phyloP scores from a whole-genome alignment of 2,797 vertebrate genomes.

The Peromyscus attwateri region DNA sequence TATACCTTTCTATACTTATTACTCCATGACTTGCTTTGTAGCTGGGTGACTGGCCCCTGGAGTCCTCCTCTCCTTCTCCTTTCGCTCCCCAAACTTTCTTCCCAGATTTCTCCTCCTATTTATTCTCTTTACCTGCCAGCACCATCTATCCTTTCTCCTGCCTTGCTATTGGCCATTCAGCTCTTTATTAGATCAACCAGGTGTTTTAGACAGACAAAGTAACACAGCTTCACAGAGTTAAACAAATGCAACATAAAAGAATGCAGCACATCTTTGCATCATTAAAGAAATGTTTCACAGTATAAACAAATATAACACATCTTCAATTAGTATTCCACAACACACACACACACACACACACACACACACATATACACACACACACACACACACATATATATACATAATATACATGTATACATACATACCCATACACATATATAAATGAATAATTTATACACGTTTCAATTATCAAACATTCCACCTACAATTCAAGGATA shows the following conservation, averaged over 20 bases:
- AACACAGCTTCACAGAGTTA: neutral
- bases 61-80: neutral
- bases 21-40: neutral
- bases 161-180: neutral
- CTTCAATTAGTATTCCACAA: neutral
- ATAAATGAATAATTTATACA: neutral
- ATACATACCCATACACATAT: neutral
- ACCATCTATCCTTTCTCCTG: neutral
- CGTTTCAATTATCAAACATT: neutral
- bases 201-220: neutral
- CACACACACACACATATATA: neutral
- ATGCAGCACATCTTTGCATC: neutral
- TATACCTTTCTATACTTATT: neutral
- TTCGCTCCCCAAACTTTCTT: neutral
- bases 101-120: neutral
- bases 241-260: neutral
- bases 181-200: neutral
- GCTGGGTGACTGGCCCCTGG: neutral
- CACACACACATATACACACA: too few species aligned
- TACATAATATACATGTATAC: neutral
- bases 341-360: too few species aligned
- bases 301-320: neutral
- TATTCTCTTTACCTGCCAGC: neutral
- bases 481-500: neutral
- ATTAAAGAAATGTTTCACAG: neutral